Evolutionary conservation across 2,888 invertebrate genomes (phyloP), one percentile per base, ranked within the genome.

Genomic region (Pharmacophagus antenor): DNA sequence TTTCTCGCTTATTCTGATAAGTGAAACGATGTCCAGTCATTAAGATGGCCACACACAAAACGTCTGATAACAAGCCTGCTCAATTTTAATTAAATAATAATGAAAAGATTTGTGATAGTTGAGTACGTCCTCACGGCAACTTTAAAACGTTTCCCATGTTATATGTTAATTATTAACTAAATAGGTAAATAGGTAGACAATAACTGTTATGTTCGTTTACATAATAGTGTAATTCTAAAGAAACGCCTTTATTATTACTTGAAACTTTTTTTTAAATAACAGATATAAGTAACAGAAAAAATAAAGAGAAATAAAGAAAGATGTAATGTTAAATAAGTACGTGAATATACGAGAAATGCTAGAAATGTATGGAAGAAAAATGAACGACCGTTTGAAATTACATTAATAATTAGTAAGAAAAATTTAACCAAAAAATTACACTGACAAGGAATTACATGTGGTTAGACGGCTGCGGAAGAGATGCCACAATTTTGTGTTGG

Each of bases 1-100:
- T 51, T 46, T 46, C 51, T 51, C 46, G 74, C 85, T 57, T 44
- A 27, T 46, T 22, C 51, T 58, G 51, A 52, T 58, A 58, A 31
- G 37, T 37, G 27, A 27, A 20, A 47, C 46, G 27, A 42, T 42
- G 20, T 56, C 8, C 41, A 41, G 21, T 12, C 56, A 41, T 41
- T 49, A 48, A 46, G 46, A 25, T 41, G 46, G 25, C 54, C 54
- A 55, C 49, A 44, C 52, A 52, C 41, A 41, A 48, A 46, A 18
- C n/a, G 7, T 17, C 6, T 10, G 15, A 46, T 15, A 22, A 21
- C 37, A 63, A 63, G 66, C 68, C n/a, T 17, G n/a, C 37, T 15
- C 8, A 12, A 31, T 49, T 49, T 49, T 49, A 49, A 49, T 49
- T 27, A 18, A 22, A 49, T 31, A 51, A 25, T 48, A 21, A 22